Evolutionary conservation across 2,113 vertebrate species (phyloP).

Genomic region (Toxotes jaculatrix): DNA sequence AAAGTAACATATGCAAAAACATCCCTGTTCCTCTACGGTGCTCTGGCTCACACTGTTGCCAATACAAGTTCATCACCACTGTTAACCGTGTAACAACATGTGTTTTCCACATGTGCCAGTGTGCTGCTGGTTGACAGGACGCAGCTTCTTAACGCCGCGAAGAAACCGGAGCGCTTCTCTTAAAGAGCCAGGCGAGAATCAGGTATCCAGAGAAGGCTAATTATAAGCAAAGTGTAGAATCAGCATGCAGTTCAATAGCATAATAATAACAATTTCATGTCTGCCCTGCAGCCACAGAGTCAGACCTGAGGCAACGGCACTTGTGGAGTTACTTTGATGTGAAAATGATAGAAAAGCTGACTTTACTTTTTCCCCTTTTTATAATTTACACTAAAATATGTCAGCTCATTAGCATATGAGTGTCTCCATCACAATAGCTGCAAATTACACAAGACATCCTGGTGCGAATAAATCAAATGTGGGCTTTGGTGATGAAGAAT

Average conservation of each 20-base stretch:
- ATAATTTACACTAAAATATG: conserved; percentile 73
- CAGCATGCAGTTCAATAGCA: conserved; percentile 81
- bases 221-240: conserved; percentile 80
- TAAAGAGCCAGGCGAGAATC: conserved; percentile 53
- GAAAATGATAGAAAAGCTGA: conserved; percentile 80
- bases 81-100: conserved; percentile 35
- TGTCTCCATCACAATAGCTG: conserved; percentile 61
- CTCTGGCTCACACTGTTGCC: conserved; percentile 7
- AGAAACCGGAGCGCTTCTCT: conserved; percentile 47
- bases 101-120: conserved; percentile 60
- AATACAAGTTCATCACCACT: conserved; percentile 6
- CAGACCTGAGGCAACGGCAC: conserved; percentile 78
- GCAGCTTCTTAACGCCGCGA: conserved; percentile 36
- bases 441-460: conserved; percentile 60
- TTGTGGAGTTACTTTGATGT: conserved; percentile 84
- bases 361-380: conserved; percentile 72
- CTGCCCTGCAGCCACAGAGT: conserved; percentile 81
- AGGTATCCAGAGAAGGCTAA: conserved; percentile 74
- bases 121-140: conserved; percentile 39
- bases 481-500: conserved; percentile 47
- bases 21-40: neutral
- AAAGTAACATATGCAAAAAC: neutral
- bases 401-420: conserved; percentile 77
- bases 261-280: conserved; percentile 86
- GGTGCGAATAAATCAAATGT: conserved; percentile 64